Base-by-base conservation (phyloP, 2,888 invertebrate genomes). In the Volucella bombylans region DNA sequence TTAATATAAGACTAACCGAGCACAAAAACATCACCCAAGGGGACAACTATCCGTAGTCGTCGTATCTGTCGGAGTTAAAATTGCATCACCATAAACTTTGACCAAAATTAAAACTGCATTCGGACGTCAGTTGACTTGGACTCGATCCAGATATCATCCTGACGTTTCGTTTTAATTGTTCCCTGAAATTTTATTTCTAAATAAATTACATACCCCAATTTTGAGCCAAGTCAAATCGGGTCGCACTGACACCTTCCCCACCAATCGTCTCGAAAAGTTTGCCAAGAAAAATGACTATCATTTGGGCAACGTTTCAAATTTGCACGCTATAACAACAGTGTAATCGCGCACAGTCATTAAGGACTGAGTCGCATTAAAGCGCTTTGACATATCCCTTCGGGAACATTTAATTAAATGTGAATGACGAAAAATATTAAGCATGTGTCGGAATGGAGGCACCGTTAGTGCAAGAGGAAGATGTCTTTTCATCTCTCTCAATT, bases 271-370 rank as follows among this genome's bases (percentile, higher is more conserved):
- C 23, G 31, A 23, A 67, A 67, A 67, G 43, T 65, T 69, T 67
- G 72, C 67, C 62, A 69, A 47, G 23, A 65, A 82, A 45, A 23
- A 64, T 43, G 50, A 50, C 49, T 47, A 18, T 50, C 64, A 47
- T 74, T 69, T 79, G 79, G 83, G 83, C 83, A 83, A 74, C 65
- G 79, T 74, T 83, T 83, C 79, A 83, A 83, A 72, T 79, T 65
- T 79, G 59, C 74, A 79, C 69, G 69, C 69, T 74, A 79, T 79
- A 79, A 79, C 73, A 83, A 74, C 74, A 79, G 79, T 31, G 31
- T 68, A 82, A 78, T 82, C 79, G 69, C 31, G 31, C 31, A 31
- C 83, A 74, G 79, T 83, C 79, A 83, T 79, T 83, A 83, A 79
- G 74, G 55, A 64, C 47, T 59, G 8, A 67, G 77, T 55, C 72